These are phyloP conservation scores for Drosophila ustulata DNA, from an alignment of 2,888 invertebrate species.

Conservation along the genomic window DNA sequence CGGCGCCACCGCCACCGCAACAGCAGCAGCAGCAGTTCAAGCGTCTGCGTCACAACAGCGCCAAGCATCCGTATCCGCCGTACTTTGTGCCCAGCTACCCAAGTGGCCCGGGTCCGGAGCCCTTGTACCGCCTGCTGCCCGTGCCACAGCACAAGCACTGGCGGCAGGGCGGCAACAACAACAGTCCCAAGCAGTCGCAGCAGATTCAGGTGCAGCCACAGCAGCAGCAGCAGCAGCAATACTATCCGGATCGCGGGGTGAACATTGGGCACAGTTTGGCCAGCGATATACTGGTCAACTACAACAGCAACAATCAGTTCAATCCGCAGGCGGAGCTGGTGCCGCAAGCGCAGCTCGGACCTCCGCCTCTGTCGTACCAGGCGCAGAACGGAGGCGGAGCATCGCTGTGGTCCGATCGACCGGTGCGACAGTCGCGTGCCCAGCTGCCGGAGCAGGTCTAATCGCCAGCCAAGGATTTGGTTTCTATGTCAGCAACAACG, in stretches of 20 bases:
- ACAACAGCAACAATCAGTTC: slow-evolving; percentile 89
- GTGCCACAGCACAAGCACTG: slow-evolving; percentile 62
- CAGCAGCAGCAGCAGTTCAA: slow-evolving; percentile 50
- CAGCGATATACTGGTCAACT: slow-evolving; percentile 85
- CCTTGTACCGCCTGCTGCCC: slow-evolving; percentile 59
- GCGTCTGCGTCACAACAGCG: slow-evolving; percentile 53
- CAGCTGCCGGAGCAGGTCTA: slow-evolving; percentile 82
- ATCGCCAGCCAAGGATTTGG: slow-evolving; percentile 73
- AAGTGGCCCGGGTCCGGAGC: slow-evolving; percentile 55
- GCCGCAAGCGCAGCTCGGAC: slow-evolving; percentile 69
- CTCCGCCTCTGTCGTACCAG: slow-evolving; percentile 69
- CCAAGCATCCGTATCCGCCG: slow-evolving; percentile 61
- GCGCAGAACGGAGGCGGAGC: slow-evolving; percentile 59
- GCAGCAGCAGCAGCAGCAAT: slow-evolving; percentile 86
- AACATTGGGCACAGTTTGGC: slow-evolving; percentile 66
- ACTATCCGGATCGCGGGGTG: slow-evolving; percentile 87
- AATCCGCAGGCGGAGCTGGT: slow-evolving; percentile 81
- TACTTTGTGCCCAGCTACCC: slow-evolving; percentile 67
- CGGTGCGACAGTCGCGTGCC: slow-evolving; percentile 67
- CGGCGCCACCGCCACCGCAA: slow-evolving; percentile 50
- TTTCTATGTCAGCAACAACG: slow-evolving; percentile 73
- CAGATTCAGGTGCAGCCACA: slow-evolving; percentile 18
- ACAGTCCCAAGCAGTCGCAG: slow-evolving; percentile 85
- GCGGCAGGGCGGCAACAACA: slow-evolving; percentile 84
- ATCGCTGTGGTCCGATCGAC: slow-evolving; percentile 65